Evolutionary conservation across 2,113 vertebrate species (phyloP).

Genomic region (Lagopus leucura): DNA sequence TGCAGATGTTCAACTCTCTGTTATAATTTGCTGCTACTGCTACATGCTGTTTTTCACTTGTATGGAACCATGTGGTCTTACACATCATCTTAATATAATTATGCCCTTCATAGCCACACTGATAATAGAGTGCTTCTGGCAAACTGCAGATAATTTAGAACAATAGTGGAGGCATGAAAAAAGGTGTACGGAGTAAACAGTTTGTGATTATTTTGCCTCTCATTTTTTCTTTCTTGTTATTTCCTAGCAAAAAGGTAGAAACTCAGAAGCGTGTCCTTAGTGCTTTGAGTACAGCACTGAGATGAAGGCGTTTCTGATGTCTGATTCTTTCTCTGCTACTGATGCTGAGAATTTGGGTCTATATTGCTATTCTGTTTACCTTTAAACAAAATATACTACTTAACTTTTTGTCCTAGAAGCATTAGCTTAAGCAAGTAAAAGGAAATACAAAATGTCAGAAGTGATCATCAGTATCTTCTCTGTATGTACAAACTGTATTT

Average conservation of each 20-base stretch:
- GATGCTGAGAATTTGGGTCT: background rate
- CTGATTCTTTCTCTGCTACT: background rate
- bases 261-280: background rate
- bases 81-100: background rate
- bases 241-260: background rate
- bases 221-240: background rate
- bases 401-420: background rate
- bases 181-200: background rate
- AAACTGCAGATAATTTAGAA: background rate
- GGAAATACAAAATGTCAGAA: background rate
- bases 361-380: background rate
- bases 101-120: background rate
- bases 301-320: background rate
- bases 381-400: background rate
- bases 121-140: background rate
- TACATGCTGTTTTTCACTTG: background rate
- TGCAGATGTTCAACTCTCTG: background rate
- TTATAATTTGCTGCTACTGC: background rate
- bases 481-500: background rate
- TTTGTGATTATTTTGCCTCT: background rate
- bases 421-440: background rate
- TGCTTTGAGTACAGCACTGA: background rate
- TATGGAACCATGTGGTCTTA: background rate
- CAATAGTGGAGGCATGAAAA: background rate
- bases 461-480: background rate